Base-by-base conservation (phyloP, 2,888 invertebrate genomes). In the Limnephilus rhombicus region DNA sequence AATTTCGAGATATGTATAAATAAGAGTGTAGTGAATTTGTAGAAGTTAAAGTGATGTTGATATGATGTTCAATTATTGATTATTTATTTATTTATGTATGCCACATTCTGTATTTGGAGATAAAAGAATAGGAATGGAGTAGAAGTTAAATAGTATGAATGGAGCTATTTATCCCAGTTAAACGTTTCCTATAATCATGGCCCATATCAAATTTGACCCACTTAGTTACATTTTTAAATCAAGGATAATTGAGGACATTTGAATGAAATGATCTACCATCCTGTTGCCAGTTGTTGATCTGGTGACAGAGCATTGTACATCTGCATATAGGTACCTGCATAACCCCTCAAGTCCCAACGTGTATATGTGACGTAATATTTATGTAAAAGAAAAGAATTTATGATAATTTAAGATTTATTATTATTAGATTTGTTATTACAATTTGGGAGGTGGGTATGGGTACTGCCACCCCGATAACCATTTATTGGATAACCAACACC, bases 211-310 rank as follows among this genome's bases (percentile, higher is more conserved):
- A 91, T 88, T 89, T 89, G 91, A 89, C 91, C 91, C 89, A 91
- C 83, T 91, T 89, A 89, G 31, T 82, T 41, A 31, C 88, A 91
- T 91, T 91, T 88, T 91, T 91, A 91, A 91, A 88, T 91, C 88
- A 91, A 91, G 91, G 82, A 91, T 91, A 89, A 91, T 91, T 91
- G 91, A 68, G 87, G 68, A 29, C 31, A 68, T 53, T 45, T 86
- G 87, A 34, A 87, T 87, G 87, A 68, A 87, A 87, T 53, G 53
- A 87, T 87, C 87, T 68, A 37, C 4, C 87, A 68, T 87, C 87
- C 87, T 68, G 87, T 87, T 68, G 82, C 68, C 68, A 45, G 86
- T 86, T 37, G 86, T 86, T 37, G 37, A 85, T n/a, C 85, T n/a
- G 45, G 86, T 45, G 86, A 49, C 86, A 86, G 24, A 68, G 68